Base-by-base conservation (phyloP, 2,113 vertebrate species). In the Verasper variegatus region DNA sequence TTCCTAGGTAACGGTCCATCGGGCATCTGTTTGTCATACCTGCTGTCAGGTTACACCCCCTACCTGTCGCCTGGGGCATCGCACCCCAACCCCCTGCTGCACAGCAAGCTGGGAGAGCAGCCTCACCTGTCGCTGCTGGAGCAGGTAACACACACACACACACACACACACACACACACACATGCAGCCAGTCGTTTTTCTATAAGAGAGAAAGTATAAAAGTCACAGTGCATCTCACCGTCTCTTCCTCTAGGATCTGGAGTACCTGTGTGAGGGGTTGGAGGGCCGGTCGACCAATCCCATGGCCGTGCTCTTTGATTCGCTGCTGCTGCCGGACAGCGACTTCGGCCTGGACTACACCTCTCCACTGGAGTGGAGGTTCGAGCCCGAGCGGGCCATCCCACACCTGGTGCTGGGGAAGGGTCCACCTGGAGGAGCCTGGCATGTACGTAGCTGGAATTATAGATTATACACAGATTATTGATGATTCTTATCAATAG, bases 211-310 rank as follows among this genome's bases (percentile, higher is more conserved):
- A 42, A 42, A 42, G 40, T 42, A 11, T 3, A 12, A 37, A 37
- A 1, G 35, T 9, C 5, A 31, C 31, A 31, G 31, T 31, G 6
- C 31, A 31, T 31, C 31, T 31, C 31, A 3, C 40, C 0, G 40
- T 42, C 40, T 42, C 10, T 4, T 13, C 76, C 58, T 66, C 0
- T 65, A 95, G 95, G 93, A 96, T 14, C 88, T 96, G 84, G 93
- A 95, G 79, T 95, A 94, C 59, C 88, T 96, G 68, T 95, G 93
- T n/a, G 95, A 96, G 70, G 95, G 95, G 0, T 23, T 96, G 77
- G 95, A 96, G 75, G 95, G 95, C 0, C 91, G 95, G 0, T 95
- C 95, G 0, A 93, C 94, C 63, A 96, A 95, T 60, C 95, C 95
- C 0, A 88, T 96, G 76, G 95, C 95, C 0, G 93, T 96, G 76